Evolutionary conservation across 2,888 invertebrate species (phyloP).

Genomic region (Galerucella pusilla): DNA sequence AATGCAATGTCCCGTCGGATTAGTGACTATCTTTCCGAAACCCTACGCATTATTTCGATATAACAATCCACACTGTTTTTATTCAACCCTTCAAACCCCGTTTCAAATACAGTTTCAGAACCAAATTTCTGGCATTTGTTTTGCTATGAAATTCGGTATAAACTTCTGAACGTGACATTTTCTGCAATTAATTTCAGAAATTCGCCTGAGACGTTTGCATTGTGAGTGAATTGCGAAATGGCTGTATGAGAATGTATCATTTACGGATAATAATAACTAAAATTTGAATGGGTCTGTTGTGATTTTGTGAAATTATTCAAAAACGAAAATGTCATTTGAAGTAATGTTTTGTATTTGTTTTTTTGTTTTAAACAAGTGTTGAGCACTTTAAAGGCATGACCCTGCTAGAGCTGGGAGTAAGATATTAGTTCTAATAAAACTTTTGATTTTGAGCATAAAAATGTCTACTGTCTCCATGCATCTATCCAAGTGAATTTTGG

Average conservation of each 20-base stretch:
- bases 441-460: no score
- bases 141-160: constrained; percentile 35
- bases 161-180: constrained; percentile 37
- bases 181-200: constrained; percentile 34
- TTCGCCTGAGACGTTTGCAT: constrained; percentile 32
- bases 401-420: no score
- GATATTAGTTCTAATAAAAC: no score
- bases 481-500: no score
- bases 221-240: constrained; percentile 24
- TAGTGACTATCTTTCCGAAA: no score
- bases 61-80: constrained; percentile 21
- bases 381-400: no score
- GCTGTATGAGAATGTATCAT: constrained; percentile 31
- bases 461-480: no score
- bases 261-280: constrained; percentile 27
- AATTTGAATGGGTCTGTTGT: constrained; percentile 20
- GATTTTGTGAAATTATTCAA: constrained; percentile 24
- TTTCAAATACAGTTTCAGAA: constrained; percentile 31
- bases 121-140: constrained; percentile 34
- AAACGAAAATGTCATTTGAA: constrained; percentile 2
- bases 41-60: not conserved
- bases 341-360: no score
- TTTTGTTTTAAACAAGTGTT: no score
- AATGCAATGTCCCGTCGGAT: no score
- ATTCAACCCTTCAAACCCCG: constrained; percentile 18